phyloP scores from a whole-genome alignment of 1,140 invertebrate genomes.

The Phthorimaea operculella region DNA sequence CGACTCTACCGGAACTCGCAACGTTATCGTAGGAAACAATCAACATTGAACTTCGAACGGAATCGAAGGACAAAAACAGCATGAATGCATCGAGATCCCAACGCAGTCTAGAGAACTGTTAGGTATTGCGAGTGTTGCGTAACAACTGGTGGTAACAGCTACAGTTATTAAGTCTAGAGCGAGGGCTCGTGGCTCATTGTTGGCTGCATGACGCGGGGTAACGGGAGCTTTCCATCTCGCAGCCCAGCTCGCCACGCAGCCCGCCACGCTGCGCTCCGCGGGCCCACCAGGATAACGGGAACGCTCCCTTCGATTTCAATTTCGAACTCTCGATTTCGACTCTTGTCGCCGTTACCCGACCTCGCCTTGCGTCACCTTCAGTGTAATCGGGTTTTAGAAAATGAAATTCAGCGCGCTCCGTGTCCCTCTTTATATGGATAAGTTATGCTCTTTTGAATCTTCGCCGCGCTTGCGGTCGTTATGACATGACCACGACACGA shows the following conservation, averaged over 20 bases:
- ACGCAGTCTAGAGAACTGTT: too few species aligned
- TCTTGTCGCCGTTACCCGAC: constrained; percentile 43
- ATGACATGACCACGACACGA: neutral
- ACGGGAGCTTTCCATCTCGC: constrained; percentile 58
- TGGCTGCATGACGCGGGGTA: constrained; percentile 36
- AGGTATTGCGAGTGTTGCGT: too few species aligned
- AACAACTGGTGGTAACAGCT: constrained; percentile 10
- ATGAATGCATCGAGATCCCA: too few species aligned
- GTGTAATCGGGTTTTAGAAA: constrained; percentile 64
- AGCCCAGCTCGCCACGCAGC: neutral
- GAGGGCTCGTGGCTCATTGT: constrained; percentile 17
- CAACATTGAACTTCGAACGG: too few species aligned
- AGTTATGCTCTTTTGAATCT: constrained; percentile 42
- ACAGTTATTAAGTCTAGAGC: constrained; percentile 12
- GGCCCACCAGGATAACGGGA: constrained; percentile 53
- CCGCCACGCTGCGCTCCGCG: constrained; percentile 6
- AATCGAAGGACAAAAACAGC: too few species aligned
- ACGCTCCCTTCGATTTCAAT: constrained; percentile 60
- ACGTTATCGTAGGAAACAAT: too few species aligned
- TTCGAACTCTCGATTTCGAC: constrained; percentile 63
- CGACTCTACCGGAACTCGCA: too few species aligned
- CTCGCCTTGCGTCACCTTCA: constrained; percentile 51
- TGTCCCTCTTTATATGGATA: constrained; percentile 54
- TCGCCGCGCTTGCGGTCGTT: constrained; percentile 23
- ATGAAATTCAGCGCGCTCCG: constrained; percentile 58